Evolutionary conservation across 2,888 invertebrate species (phyloP), one percentile per base, ranked within the genome.

Genomic region (Tinea semifulvella): DNA sequence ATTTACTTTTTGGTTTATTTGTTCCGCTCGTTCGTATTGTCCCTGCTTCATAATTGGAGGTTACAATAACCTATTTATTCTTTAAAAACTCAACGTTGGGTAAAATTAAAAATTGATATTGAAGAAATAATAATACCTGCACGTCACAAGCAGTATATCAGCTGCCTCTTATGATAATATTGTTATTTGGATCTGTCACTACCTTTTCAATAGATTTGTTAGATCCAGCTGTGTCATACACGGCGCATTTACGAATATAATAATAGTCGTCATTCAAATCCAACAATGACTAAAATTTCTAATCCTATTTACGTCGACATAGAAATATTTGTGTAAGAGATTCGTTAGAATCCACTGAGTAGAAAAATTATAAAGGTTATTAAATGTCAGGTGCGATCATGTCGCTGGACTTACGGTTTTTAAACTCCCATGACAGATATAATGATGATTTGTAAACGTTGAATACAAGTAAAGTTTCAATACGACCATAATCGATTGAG

Each of bases 191-290:
- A 40, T 40, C 40, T 40, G 40, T 40, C 40, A 40, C 22, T 22
- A 40, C 22, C 22, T 22, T 38, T 40, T 40, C 22, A 40, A 40
- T 40, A 22, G 22, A 40, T 40, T 40, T 40, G 36, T 40, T 40
- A 40, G n/a, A 40, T 36, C 36, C 40, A 40, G 40, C 40, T 40
- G 40, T 40, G 36, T 36, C 36, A 36, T 36, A 36, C 22, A 40
- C 22, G 20, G 14, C 14, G 40, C 40, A 40, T 22, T 22, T 40
- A n/a, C n/a, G n/a, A n/a, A n/a, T n/a, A 40, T 22, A 40, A 40
- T 40, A 40, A 40, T 22, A 40, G 22, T 22, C 20, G 22, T 22
- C 40, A 40, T 40, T 40, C 40, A 40, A 40, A 20, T 17, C 14
- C 22, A 40, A 40, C 40, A 40, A 40, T 40, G 14, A 40, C 13